Percentiles rank a stretch among this genome's conserved stretches.
Evolutionary conservation across 1,140 invertebrate species (phyloP).

Genomic region (Penaeus chinensis): DNA sequence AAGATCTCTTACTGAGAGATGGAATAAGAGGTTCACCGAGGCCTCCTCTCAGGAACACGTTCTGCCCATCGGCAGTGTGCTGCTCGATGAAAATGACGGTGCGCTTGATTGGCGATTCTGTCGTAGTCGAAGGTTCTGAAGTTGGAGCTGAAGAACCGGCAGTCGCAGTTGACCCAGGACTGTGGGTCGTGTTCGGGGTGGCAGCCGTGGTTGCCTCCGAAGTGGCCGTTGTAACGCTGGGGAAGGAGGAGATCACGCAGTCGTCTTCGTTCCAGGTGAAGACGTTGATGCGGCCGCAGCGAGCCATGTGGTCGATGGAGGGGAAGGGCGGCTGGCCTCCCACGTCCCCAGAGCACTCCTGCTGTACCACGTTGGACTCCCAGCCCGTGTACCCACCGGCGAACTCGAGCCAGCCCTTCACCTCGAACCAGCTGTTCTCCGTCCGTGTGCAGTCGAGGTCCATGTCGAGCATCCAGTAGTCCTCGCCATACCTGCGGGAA

Average conservation of each 20-base stretch:
- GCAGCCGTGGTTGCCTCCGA: background rate
- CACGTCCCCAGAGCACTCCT: conserved; percentile 23
- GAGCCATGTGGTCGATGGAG: conserved; percentile 48
- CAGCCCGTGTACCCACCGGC: conserved; percentile 21
- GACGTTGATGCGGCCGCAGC: conserved; percentile 53
- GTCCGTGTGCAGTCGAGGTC: conserved; percentile 70
- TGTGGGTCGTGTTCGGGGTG: background rate
- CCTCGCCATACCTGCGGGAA: conserved; percentile 65
- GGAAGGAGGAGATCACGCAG: conserved; percentile 36
- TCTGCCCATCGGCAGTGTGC: conserved; percentile 68
- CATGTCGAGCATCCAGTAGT: conserved; percentile 71
- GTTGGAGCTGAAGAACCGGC: background rate
- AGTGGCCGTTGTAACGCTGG: background rate
- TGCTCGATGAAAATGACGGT: conserved; percentile 69
- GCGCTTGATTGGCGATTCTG: background rate
- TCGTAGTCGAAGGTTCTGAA: too few relatives aligned
- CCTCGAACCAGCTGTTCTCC: conserved; percentile 70
- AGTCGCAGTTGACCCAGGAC: background rate
- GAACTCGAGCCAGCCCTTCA: conserved; percentile 65
- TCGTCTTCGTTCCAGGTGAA: conserved; percentile 36
- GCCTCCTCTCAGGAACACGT: conserved; percentile 71
- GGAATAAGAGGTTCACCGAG: conserved; percentile 54
- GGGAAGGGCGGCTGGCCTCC: conserved; percentile 26
- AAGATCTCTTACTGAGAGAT: too few relatives aligned
- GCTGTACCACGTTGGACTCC: conserved; percentile 6